Percentiles rank a stretch among this genome's conserved stretches.
Evolutionary conservation across 30 jellyfish, hydroid and myxozoan species (phyloP).

Genomic region (Calvadosia cruxmelitensis): DNA sequence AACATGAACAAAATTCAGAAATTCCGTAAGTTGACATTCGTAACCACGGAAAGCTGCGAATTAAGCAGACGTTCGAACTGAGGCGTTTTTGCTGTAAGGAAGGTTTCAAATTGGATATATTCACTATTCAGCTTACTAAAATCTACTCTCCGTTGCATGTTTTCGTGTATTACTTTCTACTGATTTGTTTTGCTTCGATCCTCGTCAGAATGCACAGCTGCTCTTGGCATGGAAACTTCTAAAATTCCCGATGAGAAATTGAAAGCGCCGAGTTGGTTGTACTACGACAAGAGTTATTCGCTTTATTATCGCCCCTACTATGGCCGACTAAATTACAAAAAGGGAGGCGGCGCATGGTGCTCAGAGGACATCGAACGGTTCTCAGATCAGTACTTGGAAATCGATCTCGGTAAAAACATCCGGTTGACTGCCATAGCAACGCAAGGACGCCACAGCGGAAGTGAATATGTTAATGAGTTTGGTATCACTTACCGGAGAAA

Average conservation of each 20-base stretch:
- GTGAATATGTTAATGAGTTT: slow-evolving; percentile 60
- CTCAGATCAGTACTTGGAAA: slow-evolving; percentile 54
- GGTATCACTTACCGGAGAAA: slow-evolving; percentile 49
- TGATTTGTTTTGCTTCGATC: no score
- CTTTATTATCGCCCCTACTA: slow-evolving; percentile 48
- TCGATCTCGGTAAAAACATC: slow-evolving; percentile 43
- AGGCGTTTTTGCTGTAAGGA: no score
- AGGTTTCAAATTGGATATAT: no score
- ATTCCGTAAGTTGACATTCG: no score
- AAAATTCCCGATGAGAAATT: slow-evolving; percentile 42
- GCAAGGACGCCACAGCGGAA: slow-evolving; percentile 64
- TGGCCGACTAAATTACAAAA: slow-evolving; percentile 51
- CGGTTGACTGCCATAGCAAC: slow-evolving; percentile 70
- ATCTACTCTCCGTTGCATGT: no score
- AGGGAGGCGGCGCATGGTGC: slow-evolving; percentile 91
- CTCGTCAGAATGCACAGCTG: no score
- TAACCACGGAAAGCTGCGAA: no score
- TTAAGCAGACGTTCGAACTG: no score
- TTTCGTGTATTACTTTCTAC: no score
- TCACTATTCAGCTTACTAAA: no score
- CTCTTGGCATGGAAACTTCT: slow-evolving; percentile 83
- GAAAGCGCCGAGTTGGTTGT: slow-evolving; percentile 68
- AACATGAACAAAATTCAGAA: no score
- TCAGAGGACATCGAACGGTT: slow-evolving; percentile 40
- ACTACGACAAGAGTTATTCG: slow-evolving; percentile 29